Evolutionary conservation across 1,140 invertebrate species (phyloP), one percentile per base, ranked within the genome.

Genomic region (Drusus annulatus): DNA sequence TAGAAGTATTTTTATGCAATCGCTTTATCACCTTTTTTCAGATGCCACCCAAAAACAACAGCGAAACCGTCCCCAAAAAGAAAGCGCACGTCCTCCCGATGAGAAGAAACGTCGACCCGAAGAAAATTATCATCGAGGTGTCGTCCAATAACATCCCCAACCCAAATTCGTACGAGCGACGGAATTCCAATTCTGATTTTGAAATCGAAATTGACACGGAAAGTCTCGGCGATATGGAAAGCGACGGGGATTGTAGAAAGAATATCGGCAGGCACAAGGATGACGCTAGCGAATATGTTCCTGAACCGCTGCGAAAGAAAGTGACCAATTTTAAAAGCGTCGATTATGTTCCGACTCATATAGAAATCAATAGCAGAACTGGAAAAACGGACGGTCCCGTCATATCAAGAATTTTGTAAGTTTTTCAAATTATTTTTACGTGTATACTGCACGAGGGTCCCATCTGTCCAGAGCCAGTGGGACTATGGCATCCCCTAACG

Each of bases 91-190:
- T 89, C 0, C 80, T 87, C 15, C 88, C 88, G 0, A 89, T 89
- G 87, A 83, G 88, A 5, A 85, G 89, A 0, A 84, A 84, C 17
- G 83, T 88, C 0, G 87, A 89, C 36, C 84, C 87, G 0, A 86
- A 89, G 79, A 89, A 90, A 56, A 89, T 90, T 5, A 87, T 90
- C 19, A 90, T 90, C 68, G 86, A 89, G 84, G 88, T 90, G 28
- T 86, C 88, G 0, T 83, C 83, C 1, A 84, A 86, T 28, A 76
- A 79, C 58, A 69, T 82, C 17, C 81, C 80, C 3, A 45, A 21
- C 54, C 17, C 63, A 36, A 78, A 65, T 13, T 36, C 19, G 5
- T 25, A 60, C 19, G 77, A 83, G 45, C 78, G 62, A 45, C 62
- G 77, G 25, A 78, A 78, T 80, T 83, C 23, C 8, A 79, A 68